Evolutionary conservation across 1,140 invertebrate genomes (phyloP), one percentile per base, ranked within the genome.

Genomic region (Ephestia elutella): DNA sequence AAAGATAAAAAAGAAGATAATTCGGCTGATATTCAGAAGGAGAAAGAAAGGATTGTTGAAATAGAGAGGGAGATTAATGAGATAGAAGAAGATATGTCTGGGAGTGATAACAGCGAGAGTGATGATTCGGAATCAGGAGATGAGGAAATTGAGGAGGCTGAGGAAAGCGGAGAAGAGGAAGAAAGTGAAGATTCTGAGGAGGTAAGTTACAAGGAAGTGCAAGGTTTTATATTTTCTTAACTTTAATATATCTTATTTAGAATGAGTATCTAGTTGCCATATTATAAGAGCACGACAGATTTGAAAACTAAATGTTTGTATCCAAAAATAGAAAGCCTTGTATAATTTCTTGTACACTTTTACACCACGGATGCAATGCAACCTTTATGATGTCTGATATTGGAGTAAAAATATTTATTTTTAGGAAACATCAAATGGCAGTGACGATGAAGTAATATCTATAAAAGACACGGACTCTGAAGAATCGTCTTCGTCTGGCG

Each of bases 31-130:
- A 85, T 82, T 51, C 78, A 82, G 50, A 86, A 79, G 54, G 80
- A 83, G 56, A 87, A 85, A 54, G 77, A 86, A 57, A 78, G 68
- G 59, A 86, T 86, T 55, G 81, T 86, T 3, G 82, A 86, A 50
- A 86, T 86, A 51, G 76, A 82, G 30, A 65, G 78, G 9, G 84
- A 86, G 59, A 86, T 86, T 9, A 74, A 78, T 71, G 85, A 85
- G 57, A 78, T 86, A n/a, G 81, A 87, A 56, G 73, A 68, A 30
- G 78, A 80, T 19, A 74, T 81, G 68, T 73, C 73, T 3, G 74
- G 71, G 38, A 69, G 75, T 57, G 69, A 71, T 25, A 71, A 69
- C 69, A 59, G n/a, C n/a, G n/a, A n/a, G n/a, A n/a, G 54, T 20
- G 62, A 59, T 0, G 51, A 63, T 7, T 65, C 62, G 49, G 59